Conservation (phyloP, 2,113 vertebrate species). For the Ictidomys tridecemlineatus region DNA sequence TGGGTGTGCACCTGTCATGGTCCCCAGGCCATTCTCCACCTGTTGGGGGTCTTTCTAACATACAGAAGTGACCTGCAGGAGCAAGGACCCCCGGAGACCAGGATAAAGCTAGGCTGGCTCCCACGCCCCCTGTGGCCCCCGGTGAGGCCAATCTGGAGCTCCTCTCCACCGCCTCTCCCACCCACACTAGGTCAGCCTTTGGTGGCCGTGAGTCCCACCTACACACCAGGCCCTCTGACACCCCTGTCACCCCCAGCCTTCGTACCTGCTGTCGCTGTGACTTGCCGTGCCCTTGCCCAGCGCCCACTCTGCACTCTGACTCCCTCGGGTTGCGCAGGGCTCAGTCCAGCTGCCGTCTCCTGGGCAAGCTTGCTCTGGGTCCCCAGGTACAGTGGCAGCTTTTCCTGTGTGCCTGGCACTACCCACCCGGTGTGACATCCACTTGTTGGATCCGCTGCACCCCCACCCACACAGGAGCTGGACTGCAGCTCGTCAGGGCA, state of each 20-base stretch:
- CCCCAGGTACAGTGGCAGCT: neutral
- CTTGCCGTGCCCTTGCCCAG: neutral
- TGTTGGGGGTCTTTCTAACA: neutral
- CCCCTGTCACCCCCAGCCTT: neutral
- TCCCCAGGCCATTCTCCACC: neutral
- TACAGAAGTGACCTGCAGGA: neutral
- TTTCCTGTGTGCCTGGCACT: neutral
- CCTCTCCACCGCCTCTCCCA: no score
- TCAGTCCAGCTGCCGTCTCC: neutral
- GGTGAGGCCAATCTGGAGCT: neutral
- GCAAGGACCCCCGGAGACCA: neutral
- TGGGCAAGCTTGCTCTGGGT: neutral
- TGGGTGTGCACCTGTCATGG: no score
- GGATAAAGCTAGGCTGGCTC: neutral
- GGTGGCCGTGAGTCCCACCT: fast-evolving
- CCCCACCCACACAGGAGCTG: neutral
- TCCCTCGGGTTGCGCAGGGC: neutral
- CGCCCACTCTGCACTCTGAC: no score
- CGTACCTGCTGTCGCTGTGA: neutral
- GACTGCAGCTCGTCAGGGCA: no score
- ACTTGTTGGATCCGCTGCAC: neutral
- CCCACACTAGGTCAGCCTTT: fast-evolving
- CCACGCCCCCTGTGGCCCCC: no score
- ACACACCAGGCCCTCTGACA: no score
- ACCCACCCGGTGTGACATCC: neutral